These are phyloP conservation scores for Leptocoma aspasia DNA, from an alignment of 2,113 vertebrate species.

Conservation along the genomic window DNA sequence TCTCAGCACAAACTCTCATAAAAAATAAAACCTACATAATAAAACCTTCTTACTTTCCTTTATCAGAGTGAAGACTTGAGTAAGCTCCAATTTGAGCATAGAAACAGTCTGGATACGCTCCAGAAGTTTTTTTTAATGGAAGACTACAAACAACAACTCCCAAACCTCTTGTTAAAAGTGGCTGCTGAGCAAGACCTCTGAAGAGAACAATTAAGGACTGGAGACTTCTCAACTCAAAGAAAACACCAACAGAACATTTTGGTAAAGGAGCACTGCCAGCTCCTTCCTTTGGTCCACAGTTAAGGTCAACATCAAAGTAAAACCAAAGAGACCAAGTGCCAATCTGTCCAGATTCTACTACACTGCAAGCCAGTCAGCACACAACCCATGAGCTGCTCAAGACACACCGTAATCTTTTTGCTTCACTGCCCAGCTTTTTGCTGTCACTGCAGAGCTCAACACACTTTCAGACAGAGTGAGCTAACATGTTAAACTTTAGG, in stretches of 20 bases:
- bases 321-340: background rate
- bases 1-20: rapidly evolving
- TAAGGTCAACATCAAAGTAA: background rate
- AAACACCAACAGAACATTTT: background rate
- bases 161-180: background rate
- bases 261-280: background rate
- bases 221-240: background rate
- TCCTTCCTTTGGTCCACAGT: background rate
- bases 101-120: background rate
- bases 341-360: background rate
- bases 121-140: background rate
- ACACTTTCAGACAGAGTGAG: background rate
- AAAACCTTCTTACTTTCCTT: background rate
- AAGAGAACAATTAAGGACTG: background rate
- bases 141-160: background rate
- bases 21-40: background rate
- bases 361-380: background rate
- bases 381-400: background rate
- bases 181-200: background rate
- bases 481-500: background rate
- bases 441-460: background rate
- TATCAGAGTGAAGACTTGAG: background rate
- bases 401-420: background rate
- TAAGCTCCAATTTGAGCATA: background rate
- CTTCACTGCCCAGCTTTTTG: background rate